Base-by-base conservation (phyloP, 2,888 invertebrate genomes). In the Tortrix viridana region DNA sequence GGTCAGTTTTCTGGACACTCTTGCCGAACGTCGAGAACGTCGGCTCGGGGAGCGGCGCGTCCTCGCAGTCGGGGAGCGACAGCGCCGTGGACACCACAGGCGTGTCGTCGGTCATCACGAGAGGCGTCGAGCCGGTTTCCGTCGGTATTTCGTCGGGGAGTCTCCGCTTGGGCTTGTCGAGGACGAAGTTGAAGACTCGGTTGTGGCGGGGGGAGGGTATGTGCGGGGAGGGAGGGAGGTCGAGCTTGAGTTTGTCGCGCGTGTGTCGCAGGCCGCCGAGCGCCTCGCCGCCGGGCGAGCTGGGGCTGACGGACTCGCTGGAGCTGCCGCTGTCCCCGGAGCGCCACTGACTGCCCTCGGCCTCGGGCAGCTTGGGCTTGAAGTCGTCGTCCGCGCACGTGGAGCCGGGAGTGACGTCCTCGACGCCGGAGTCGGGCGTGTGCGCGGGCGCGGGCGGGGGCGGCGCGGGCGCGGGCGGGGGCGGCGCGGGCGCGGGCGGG, bases 251-350 rank as follows among this genome's bases (percentile, higher is more conserved):
- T 67, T 93, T 93, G 79, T 95, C 95, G 65, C 95, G 87, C 5
- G 96, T 96, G 77, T 96, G 96, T 14, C 96, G 85, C 43, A 96
- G 82, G 12, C 96, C 96, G 20, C 96, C 96, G 7, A 96, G 84
- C 4, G 90, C 83, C 62, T 87, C 87, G 32, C 84, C 82, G 22
- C 83, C 84, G 1, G 89, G 91, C 0, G 90, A 89, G 69, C 87
- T 85, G 0, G 92, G 92, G 61, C 89, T 89, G 41, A 84, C 88
- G 0, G 92, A 89, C 61, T 91, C 92, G 65, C 90, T 86, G 16
- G 91, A 89, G 66, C 90, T 89, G 37, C 79, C 85, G 70, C 89
- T 85, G 69, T 91, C 91, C 2, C 78, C 71, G 1, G 84, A 75
- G 18, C 84, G 75, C 86, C 90, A 73, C 60, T 66, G 68, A 7